phyloP scores from a whole-genome alignment of 2,113 vertebrate species.

The Percopsis transmontana region DNA sequence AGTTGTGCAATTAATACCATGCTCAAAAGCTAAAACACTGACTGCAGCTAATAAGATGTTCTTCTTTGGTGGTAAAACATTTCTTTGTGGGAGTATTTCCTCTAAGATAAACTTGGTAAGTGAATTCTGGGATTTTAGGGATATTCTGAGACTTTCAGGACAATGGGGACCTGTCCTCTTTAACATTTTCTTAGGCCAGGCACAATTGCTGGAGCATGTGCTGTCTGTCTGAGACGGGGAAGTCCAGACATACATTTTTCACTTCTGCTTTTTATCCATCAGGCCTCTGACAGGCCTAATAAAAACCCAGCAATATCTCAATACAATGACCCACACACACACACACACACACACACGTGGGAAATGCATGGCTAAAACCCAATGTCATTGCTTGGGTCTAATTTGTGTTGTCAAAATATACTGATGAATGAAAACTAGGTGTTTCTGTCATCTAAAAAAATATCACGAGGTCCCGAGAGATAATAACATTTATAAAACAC shows the following conservation, averaged over 20 bases:
- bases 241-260: slow-evolving; percentile 75
- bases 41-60: neutral
- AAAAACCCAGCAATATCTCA: slow-evolving; percentile 20
- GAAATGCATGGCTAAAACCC: neutral
- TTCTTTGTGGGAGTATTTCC: too few relatives aligned
- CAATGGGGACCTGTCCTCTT: too few relatives aligned
- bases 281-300: slow-evolving; percentile 57
- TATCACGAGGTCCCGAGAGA: neutral
- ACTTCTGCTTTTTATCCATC: slow-evolving; percentile 78
- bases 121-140: too few relatives aligned
- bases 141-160: too few relatives aligned
- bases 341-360: neutral
- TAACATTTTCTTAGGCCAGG: neutral
- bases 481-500: neutral
- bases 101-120: too few relatives aligned
- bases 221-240: slow-evolving; percentile 61
- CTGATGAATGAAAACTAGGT: too few relatives aligned
- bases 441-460: too few relatives aligned
- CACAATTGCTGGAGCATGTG: slow-evolving; percentile 36
- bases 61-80: neutral
- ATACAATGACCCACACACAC: slow-evolving; percentile 19
- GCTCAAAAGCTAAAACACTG: neutral
- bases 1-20: slow-evolving; percentile 28
- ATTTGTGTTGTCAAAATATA: too few relatives aligned
- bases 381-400: neutral